Evolutionary conservation across 2,888 invertebrate genomes (phyloP), one percentile per base, ranked within the genome.

Genomic region (Andricus quercusramuli): DNA sequence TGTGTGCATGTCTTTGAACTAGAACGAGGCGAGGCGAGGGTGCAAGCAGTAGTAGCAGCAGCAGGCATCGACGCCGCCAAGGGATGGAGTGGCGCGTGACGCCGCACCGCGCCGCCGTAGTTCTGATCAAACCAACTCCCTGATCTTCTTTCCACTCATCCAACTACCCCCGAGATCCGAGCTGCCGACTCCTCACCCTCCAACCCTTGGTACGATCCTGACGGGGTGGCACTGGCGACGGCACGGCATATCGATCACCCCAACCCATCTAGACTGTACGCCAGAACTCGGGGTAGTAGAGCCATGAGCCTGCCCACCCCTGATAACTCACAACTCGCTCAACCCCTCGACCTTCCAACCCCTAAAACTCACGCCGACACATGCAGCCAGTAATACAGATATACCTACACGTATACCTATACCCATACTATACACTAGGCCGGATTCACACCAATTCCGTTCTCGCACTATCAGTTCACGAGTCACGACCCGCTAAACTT

Each of bases 221-320:
- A 77, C 78, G 78, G 78, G 32, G 80, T 83, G 80, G 78, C 79
- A 82, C 80, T 82, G 80, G 79, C 79, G 80, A 80, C 84, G 85
- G 82, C 82, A 84, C 79, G 83, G 82, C 82, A 80, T 85, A 85
- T 85, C 85, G 84, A 84, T 83, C 84, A 83, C 82, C 82, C 77
- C 85, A 80, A 80, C 32, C 82, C 83, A 80, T 70, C 47, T 59
- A 59, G 41, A 47, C 64, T 51, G 22, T 51, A 82, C 77, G 79
- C 82, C 77, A 77, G 83, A 85, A 83, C 79, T 82, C 25, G 74
- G 29, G 79, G 37, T 74, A 79, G 80, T 78, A 80, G 81, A 85
- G 80, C 81, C 79, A 84, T 77, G 80, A 84, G 82, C 85, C 80
- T 84, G 85, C 78, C 81, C 80, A 78, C 68, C 80, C 81, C 81